Evolutionary conservation across 1,140 invertebrate species (phyloP), one percentile per base, ranked within the genome.

Genomic region (Drosophila eugracilis): DNA sequence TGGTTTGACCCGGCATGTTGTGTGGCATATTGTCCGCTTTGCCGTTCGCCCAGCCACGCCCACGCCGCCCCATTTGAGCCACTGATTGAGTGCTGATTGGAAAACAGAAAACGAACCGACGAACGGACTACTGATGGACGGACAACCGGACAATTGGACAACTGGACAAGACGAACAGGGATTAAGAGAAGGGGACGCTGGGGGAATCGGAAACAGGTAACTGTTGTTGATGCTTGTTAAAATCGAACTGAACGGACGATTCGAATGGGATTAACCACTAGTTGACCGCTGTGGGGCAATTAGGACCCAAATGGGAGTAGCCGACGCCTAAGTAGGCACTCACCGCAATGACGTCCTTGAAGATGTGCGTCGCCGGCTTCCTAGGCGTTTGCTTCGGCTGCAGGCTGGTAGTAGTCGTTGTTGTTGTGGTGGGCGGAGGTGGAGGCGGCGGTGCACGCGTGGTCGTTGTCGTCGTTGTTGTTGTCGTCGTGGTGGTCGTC

Each of bases 401-500:
- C 37, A 78, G 36, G 30, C 75, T 86, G 19, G 72, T 90, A 14
- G 81, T 90, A 17, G 83, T 88, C 21, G 89, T 90, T 19, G 74
- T 76, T 21, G 81, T 90, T 19, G 89, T 91, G 14, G 79, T 60
- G 7, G 79, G 70, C 21, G 85, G 71, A 4, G 86, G 75, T 14
- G 80, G 85, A 6, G 89, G 89, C 5, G 90, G 89, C 19, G 90
- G 75, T 9, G 85, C 78, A 5, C 78, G 69, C 15, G 78, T 76
- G 1, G 86, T 89, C 24, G 89, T 88, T 5, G 89, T 86, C 36
- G 89, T 90, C 6, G 89, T 90, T 37, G 90, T 91, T n/a, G 81
- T 90, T 14, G 89, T 88, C 5, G 89, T 91, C 2, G 89, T 91
- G 12, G 91, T 91, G 14, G 91, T 92, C 0, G 91, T 92, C 30